These are phyloP conservation scores for Danio jaintianensis DNA, from an alignment of 2,797 vertebrate genomes.

Conservation along the genomic window DNA sequence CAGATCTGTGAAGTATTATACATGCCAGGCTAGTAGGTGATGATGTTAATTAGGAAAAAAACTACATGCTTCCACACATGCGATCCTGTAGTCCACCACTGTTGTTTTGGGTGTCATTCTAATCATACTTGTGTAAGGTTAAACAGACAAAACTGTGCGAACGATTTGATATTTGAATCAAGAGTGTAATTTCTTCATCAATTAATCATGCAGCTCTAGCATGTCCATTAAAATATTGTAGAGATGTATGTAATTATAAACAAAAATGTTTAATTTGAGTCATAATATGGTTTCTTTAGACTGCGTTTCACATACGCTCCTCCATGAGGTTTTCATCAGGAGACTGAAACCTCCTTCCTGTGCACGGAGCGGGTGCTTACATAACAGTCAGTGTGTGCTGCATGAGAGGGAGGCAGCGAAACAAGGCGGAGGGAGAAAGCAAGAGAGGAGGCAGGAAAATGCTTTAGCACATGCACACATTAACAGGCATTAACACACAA, in stretches of 20 bases:
- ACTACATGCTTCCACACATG: too few relatives aligned
- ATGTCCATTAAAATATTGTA: conserved; percentile 11
- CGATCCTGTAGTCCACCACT: too few relatives aligned
- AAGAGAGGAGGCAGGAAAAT: conserved; percentile 52
- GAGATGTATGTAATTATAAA: background rate
- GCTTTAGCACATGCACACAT: conserved; percentile 44
- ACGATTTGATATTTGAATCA: too few relatives aligned
- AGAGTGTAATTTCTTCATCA: too few relatives aligned
- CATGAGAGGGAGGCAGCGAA: conserved; percentile 51
- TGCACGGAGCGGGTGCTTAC: conserved; percentile 69
- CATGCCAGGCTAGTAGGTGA: too few relatives aligned
- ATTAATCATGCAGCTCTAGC: background rate
- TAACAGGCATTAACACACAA: conserved; percentile 52
- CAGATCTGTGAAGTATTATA: too few relatives aligned
- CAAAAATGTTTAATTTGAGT: background rate
- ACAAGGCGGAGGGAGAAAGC: conserved; percentile 53
- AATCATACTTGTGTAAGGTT: too few relatives aligned
- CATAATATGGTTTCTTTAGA: conserved; percentile 21
- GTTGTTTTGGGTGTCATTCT: too few relatives aligned
- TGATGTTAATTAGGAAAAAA: too few relatives aligned
- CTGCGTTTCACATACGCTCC: conserved; percentile 17
- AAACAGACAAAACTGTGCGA: too few relatives aligned
- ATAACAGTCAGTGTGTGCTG: conserved; percentile 70
- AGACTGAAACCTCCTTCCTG: conserved; percentile 68
- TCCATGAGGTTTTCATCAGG: conserved; percentile 60